Conservation (phyloP, 2,888 invertebrate genomes). For the Heteropelma amictum region DNA sequence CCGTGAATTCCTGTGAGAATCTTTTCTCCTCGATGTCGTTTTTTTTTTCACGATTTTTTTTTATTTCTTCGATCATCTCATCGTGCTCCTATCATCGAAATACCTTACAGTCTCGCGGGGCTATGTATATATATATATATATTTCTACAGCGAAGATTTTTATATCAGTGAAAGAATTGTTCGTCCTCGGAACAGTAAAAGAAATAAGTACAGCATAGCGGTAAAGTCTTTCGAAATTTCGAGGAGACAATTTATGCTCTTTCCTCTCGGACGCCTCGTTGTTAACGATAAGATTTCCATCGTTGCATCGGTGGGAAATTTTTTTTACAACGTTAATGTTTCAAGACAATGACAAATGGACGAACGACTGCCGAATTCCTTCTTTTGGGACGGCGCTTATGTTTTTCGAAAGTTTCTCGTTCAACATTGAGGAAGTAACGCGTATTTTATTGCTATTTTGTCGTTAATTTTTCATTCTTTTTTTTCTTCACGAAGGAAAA, state of each 20-base stretch:
- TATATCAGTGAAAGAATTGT: slow-evolving; percentile 25
- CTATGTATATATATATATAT: no score
- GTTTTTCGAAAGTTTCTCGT: slow-evolving; percentile 27
- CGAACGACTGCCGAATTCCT: slow-evolving; percentile 71
- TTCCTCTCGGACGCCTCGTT: slow-evolving; percentile 66
- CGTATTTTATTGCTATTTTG: no score
- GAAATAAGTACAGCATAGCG: not conserved
- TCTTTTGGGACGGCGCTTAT: slow-evolving; percentile 49
- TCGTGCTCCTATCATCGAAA: slow-evolving; percentile 8
- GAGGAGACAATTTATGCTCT: slow-evolving; percentile 75
- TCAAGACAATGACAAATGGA: slow-evolving; percentile 63
- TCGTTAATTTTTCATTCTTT: not conserved
- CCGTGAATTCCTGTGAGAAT: slow-evolving; percentile 52
- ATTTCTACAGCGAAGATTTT: not conserved
- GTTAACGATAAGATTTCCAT: slow-evolving; percentile 74
- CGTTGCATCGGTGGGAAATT: slow-evolving; percentile 64
- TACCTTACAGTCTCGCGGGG: no score
- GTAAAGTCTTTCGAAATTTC: slow-evolving; percentile 70
- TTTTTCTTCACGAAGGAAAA: not conserved
- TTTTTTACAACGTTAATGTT: slow-evolving; percentile 61
- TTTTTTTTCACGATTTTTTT: slow-evolving; percentile 18
- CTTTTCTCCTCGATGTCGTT: slow-evolving; percentile 38
- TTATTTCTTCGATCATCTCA: slow-evolving; percentile 37
- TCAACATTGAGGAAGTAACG: no score
- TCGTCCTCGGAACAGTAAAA: no score